Percentiles rank a stretch among this genome's conserved stretches.
Conservation (phyloP, 2,888 invertebrate genomes). For the Melinopterus prodromus region DNA sequence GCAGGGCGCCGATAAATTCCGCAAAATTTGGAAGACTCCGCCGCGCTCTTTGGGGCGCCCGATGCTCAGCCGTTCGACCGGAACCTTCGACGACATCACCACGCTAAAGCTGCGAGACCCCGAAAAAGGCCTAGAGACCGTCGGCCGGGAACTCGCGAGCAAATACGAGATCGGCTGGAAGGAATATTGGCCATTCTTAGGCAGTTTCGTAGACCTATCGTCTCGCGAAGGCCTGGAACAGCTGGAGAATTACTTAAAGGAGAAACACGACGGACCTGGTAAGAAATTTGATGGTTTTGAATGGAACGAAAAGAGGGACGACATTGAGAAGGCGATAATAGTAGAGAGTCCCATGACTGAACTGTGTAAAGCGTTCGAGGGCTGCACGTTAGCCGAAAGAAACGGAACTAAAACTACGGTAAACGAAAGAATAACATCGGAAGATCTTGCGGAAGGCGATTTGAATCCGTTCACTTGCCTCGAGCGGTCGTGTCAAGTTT, state of each 20-base stretch:
- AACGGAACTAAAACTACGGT: constrained; percentile 45
- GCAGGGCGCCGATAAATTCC: constrained; percentile 73
- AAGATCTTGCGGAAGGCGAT: constrained; percentile 26
- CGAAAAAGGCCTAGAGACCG: constrained; percentile 87
- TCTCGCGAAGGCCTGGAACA: constrained; percentile 75
- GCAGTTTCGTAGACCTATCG: constrained; percentile 80
- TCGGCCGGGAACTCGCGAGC: constrained; percentile 78
- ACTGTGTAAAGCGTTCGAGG: constrained; percentile 67
- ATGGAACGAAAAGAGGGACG: neutral
- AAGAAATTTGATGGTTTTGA: neutral
- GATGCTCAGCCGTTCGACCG: constrained; percentile 30
- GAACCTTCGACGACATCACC: constrained; percentile 35
- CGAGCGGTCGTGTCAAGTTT: constrained; percentile 71
- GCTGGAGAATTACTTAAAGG: constrained; percentile 77
- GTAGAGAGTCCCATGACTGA: constrained; percentile 62
- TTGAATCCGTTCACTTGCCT: constrained; percentile 64
- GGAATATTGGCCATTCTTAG: constrained; percentile 93
- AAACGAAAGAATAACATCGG: constrained; percentile 22
- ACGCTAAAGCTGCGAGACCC: constrained; percentile 66
- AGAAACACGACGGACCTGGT: neutral
- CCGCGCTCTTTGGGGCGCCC: constrained; percentile 62
- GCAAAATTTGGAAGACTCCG: constrained; percentile 85
- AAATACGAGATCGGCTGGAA: constrained; percentile 82
- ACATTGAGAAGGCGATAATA: neutral
- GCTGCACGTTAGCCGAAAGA: constrained; percentile 63